Evolutionary conservation across 2,888 invertebrate species (phyloP), one percentile per base, ranked within the genome.

Genomic region (Drosophila planitibia): DNA sequence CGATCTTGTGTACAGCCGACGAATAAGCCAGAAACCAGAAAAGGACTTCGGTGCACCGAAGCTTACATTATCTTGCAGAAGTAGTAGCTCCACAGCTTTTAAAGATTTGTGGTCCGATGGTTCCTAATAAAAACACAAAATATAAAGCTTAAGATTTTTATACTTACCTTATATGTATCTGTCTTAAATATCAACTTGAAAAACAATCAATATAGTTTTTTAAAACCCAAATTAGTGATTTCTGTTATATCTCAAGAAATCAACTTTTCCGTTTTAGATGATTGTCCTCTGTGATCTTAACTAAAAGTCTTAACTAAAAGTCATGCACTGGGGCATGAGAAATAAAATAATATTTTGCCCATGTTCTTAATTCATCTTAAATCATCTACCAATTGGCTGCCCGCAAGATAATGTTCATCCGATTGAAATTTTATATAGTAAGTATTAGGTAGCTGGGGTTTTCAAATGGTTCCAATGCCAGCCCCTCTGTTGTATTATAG

Each of bases 401-500:
- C 28, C 67, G 82, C 72, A 89, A 70, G 76, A 54, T 66, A 59
- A 57, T 71, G 69, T 54, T 19, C 22, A 54, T 53, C 33, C 51
- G 59, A 55, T 70, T 53, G 73, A 81, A 81, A 74, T 70, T 85
- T 83, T 70, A 67, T 76, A 70, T 85, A 83, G 82, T 70, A 83
- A 88, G 86, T 70, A 28, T 75, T 81, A 84, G 76, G 67, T 86
- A 82, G 84, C 65, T 74, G 78, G 78, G 80, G 67, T 32, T 70
- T 68, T 65, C 55, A 69, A 75, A 71, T 72, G 66, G 76, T 67
- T 65, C 53, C 41, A 47, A 65, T 62, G 39, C 74, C 83, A 59
- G 70, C 68, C 70, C 79, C 85, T 85, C 91, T 92, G 80, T 90
- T 91, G 91, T 91, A 91, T 82, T 84, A 90, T 91, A 90, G 92